phyloP scores from a whole-genome alignment of 2,888 invertebrate species.

The Sclerodermus sp. region DNA sequence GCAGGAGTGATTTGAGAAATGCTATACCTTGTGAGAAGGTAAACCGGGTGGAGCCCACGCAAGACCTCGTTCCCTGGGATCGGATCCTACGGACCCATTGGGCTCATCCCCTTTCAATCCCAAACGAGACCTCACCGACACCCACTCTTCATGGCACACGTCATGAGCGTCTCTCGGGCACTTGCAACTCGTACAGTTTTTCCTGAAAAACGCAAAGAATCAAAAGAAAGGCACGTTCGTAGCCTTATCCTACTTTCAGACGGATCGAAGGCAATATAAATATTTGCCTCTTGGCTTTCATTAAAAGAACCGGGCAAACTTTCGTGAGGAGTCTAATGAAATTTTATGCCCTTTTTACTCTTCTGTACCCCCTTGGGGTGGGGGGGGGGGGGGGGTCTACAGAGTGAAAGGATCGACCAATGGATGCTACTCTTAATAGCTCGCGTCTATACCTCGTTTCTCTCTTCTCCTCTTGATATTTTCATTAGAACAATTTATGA shows the following conservation, averaged over 20 bases:
- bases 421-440: no score
- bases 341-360: conserved; percentile 6
- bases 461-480: no score
- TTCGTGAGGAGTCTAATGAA: conserved; percentile 29
- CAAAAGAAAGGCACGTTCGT: neutral
- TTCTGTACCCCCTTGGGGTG: no score
- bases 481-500: no score
- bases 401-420: neutral
- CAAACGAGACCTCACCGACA: conserved; percentile 73
- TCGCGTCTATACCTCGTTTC: no score
- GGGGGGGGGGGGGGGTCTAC: neutral
- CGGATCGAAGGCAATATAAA: conserved; percentile 26
- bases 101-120: conserved; percentile 67
- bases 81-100: conserved; percentile 59
- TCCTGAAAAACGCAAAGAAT: conserved; percentile 65
- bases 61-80: conserved; percentile 69
- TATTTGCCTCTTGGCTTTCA: conserved; percentile 44
- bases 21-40: conserved; percentile 48
- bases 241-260: no score
- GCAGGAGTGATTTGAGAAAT: neutral
- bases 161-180: conserved; percentile 89
- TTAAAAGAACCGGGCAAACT: conserved; percentile 27
- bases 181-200: conserved; percentile 90
- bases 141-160: conserved; percentile 84
- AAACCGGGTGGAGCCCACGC: conserved; percentile 76